A percentile compares a stretch with the other conserved stretches of the same genome.
phyloP scores from a whole-genome alignment of 2,113 vertebrate genomes.

The Romanogobio albipinnatus region DNA sequence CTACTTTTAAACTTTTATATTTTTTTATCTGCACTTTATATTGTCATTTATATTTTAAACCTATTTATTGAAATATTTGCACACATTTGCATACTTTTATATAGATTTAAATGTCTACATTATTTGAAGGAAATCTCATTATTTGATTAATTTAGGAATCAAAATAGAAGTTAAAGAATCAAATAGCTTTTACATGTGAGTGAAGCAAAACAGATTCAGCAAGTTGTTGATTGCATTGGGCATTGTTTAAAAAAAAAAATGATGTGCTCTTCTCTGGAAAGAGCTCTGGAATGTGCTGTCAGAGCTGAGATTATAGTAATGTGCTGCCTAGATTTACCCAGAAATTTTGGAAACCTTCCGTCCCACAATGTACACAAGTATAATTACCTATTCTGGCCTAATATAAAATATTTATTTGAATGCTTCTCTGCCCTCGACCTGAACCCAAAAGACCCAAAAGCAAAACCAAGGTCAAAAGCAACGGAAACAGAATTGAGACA shows the following conservation, averaged over 20 bases:
- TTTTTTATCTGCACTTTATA: not conserved
- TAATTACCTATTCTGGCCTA: constrained; percentile 55
- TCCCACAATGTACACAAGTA: constrained; percentile 47
- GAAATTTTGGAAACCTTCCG: constrained; percentile 20
- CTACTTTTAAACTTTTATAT: not conserved
- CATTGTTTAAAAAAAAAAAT: not conserved
- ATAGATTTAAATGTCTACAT: not conserved
- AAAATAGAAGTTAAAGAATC: not conserved
- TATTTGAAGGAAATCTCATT: not conserved
- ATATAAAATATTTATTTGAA: constrained; percentile 72
- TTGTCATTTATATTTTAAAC: not conserved
- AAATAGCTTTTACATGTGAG: not conserved
- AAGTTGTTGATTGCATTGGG: not conserved
- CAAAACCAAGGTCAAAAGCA: constrained; percentile 56
- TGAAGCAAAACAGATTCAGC: not conserved
- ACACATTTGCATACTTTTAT: not conserved
- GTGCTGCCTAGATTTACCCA: not conserved
- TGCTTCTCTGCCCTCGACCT: constrained; percentile 61
- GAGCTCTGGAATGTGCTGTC: not conserved
- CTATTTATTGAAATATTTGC: not conserved
- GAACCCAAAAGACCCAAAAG: constrained; percentile 46
- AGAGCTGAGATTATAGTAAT: not conserved
- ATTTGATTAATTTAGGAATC: not conserved
- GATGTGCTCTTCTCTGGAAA: not conserved
- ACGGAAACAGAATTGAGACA: constrained; percentile 46